A percentile compares a stretch with the other conserved stretches of the same genome.
phyloP scores from a whole-genome alignment of 2,797 vertebrate species.

The Paramormyrops hopkinsi region DNA sequence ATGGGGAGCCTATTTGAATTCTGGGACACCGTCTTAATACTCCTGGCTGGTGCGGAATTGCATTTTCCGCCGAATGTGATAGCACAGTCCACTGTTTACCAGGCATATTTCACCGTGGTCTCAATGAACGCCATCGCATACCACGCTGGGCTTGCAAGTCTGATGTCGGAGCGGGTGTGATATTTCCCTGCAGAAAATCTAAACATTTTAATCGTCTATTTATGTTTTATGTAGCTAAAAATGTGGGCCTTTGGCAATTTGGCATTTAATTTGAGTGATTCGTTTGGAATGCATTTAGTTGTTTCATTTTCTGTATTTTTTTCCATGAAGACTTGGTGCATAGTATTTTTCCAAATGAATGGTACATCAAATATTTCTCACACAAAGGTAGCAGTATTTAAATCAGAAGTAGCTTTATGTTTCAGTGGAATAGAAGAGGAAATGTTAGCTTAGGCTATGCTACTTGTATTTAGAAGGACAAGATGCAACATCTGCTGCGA shows the following conservation, averaged over 20 bases:
- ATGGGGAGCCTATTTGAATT: neutral
- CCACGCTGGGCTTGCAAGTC: neutral
- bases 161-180: neutral
- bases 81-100: neutral
- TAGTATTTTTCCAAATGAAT: neutral
- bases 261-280: neutral
- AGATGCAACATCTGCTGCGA: no score
- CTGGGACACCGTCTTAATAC: neutral
- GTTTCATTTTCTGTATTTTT: neutral
- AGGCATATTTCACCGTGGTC: neutral
- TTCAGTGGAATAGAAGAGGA: neutral
- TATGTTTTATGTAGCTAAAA: neutral
- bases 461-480: neutral
- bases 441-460: neutral
- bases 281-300: neutral
- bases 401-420: neutral
- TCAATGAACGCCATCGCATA: neutral
- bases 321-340: neutral
- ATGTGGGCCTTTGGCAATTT: neutral
- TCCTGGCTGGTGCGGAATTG: neutral
- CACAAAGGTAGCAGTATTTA: neutral
- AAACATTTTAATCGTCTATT: neutral
- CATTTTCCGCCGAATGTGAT: neutral
- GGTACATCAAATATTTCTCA: neutral
- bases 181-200: neutral